Evolutionary conservation across 1,140 invertebrate genomes (phyloP).

Genomic region (Drosophila bocki): DNA sequence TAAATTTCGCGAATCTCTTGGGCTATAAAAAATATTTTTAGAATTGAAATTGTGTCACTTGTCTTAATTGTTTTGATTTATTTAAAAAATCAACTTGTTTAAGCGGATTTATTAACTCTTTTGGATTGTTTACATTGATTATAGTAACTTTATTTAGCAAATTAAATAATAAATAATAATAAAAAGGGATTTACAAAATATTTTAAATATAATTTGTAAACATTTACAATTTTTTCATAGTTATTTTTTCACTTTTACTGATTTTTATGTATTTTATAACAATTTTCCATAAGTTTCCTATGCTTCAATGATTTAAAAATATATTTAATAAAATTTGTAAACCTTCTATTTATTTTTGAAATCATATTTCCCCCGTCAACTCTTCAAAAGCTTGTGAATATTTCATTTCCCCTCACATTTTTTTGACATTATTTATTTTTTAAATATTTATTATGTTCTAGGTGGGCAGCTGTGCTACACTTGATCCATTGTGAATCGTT

Average conservation of each 20-base stretch:
- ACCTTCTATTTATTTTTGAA: background rate
- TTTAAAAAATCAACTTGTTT: background rate
- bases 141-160: background rate
- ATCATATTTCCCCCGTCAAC: background rate
- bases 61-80: background rate
- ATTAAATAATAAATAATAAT: background rate
- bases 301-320: background rate
- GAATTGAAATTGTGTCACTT: background rate
- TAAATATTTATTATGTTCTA: slow-evolving; percentile 43
- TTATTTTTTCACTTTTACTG: background rate
- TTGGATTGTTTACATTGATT: background rate
- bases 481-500: slow-evolving; percentile 69
- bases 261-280: no score
- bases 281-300: background rate
- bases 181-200: background rate
- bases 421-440: slow-evolving; percentile 29
- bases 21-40: background rate
- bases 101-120: background rate
- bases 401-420: slow-evolving; percentile 4
- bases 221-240: background rate
- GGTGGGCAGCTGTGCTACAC: slow-evolving; percentile 33
- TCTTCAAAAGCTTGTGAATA: slow-evolving; percentile 11
- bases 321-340: background rate
- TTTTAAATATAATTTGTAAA: background rate
- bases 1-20: background rate